Base-by-base conservation (phyloP, 2,113 vertebrate genomes). In the Nibea coibor region DNA sequence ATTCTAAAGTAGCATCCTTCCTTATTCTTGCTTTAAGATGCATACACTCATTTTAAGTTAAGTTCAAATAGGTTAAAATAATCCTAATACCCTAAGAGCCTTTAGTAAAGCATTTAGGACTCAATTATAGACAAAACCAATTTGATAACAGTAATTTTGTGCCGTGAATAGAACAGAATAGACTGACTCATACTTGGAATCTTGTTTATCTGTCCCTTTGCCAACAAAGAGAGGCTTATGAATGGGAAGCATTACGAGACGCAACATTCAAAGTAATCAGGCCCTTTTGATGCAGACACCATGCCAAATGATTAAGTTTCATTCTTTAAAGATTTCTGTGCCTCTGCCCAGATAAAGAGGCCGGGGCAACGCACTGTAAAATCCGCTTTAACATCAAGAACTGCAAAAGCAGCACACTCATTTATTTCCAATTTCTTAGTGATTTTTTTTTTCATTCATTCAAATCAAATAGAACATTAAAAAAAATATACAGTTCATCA, bases 251-350 rank as follows among this genome's bases (percentile, higher is more conserved):
- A 59, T 81, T 77, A 75, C 43, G 84, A 56, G 42, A 73, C 11
- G 17, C 28, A n/a, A 54, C 75, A 86, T 45, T 81, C 57, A 89
- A 85, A 80, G 88, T 82, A 88, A 92, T 93, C 88, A 81, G 62
- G 68, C 17, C 15, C 58, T 82, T 87, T 82, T 89, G 82, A 93
- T 90, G 58, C 65, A 82, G 69, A 81, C 53, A 57, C 73, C 22
- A 64, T 76, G 82, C 78, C 85, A 78, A 90, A 87, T 86, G 79
- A 83, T 80, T 75, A 67, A 58, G 45, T 83, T 90, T 58, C 62
- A 75, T 92, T 80, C 68, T 75, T 69, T 80, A 59, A 75, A 88
- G 63, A 12, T 4, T 43, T 54, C 82, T 89, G 65, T 75, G 22
- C 68, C 73, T 63, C 48, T 83, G 26, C 88, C 67, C 17, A 48